phyloP scores from a whole-genome alignment of 2,797 vertebrate genomes.

The Pangasius krempfi region DNA sequence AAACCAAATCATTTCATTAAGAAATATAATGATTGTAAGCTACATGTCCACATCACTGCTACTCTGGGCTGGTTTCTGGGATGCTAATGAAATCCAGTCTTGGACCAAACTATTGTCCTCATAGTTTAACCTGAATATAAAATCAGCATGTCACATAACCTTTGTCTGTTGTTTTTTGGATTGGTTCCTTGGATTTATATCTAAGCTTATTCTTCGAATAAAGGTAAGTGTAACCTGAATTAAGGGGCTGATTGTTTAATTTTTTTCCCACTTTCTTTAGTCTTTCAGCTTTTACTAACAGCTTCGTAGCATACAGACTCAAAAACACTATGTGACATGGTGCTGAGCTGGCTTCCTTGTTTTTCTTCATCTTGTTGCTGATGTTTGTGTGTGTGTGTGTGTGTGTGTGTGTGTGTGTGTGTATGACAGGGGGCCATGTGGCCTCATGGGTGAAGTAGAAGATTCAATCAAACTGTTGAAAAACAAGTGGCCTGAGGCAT shows the following conservation, averaged over 20 bases:
- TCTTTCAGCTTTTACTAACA: not conserved
- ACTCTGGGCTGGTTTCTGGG: no score
- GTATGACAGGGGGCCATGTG: not conserved
- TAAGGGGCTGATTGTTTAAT: not conserved
- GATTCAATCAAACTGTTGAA: conserved; percentile 11
- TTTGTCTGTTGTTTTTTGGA: not conserved
- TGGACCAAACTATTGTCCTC: not conserved
- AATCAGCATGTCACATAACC: not conserved
- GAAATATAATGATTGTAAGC: not conserved
- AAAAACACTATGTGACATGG: not conserved
- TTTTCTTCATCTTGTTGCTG: not conserved
- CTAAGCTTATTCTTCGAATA: not conserved
- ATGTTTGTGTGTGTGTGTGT: not conserved
- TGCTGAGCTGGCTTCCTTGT: not conserved
- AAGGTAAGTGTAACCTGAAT: not conserved
- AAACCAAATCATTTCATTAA: not conserved
- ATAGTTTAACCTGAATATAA: not conserved
- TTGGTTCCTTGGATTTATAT: not conserved
- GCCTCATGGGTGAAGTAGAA: conserved; percentile 2
- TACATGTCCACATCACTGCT: not conserved
- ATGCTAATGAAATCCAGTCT: not conserved
- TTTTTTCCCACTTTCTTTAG: not conserved
- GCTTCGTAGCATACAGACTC: not conserved
- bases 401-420: not conserved
- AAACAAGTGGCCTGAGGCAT: not conserved